Evolutionary conservation across 2,113 vertebrate species (phyloP).

Genomic region (Nerophis lumbriciformis): DNA sequence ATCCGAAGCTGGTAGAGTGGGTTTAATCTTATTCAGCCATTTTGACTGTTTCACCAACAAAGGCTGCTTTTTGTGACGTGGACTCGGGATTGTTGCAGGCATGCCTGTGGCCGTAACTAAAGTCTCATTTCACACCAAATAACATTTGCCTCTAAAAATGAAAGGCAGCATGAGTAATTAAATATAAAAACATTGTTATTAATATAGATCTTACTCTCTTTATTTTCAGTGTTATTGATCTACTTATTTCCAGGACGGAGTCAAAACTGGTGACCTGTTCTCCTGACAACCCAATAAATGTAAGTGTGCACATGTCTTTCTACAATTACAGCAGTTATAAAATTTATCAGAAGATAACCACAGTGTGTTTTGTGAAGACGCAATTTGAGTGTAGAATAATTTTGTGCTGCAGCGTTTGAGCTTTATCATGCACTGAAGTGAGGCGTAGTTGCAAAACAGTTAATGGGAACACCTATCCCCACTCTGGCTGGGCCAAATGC

Average conservation of each 20-base stretch:
- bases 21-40: slow-evolving; percentile 65
- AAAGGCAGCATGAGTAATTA: slow-evolving; percentile 27
- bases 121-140: slow-evolving; percentile 56
- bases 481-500: slow-evolving; percentile 19
- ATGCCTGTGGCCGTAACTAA: slow-evolving; percentile 44
- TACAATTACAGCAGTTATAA: not conserved
- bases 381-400: not conserved
- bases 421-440: not conserved
- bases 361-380: not conserved
- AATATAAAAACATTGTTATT: slow-evolving; percentile 35
- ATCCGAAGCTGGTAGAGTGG: slow-evolving; percentile 66
- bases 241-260: slow-evolving; percentile 3
- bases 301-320: slow-evolving; percentile 27
- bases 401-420: slow-evolving; percentile 6
- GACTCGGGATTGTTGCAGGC: slow-evolving; percentile 29
- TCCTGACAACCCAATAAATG: not conserved
- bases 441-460: slow-evolving; percentile 21
- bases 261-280: slow-evolving; percentile 13
- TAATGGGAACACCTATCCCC: slow-evolving; percentile 29
- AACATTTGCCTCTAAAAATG: slow-evolving; percentile 49
- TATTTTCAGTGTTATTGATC: slow-evolving; percentile 25
- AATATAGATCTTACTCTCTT: slow-evolving; percentile 21
- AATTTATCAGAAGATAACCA: not conserved
- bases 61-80: slow-evolving; percentile 10
- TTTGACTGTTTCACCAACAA: slow-evolving; percentile 32